Conservation (phyloP, 2,797 vertebrate species). For the Tapirus indicus region DNA sequence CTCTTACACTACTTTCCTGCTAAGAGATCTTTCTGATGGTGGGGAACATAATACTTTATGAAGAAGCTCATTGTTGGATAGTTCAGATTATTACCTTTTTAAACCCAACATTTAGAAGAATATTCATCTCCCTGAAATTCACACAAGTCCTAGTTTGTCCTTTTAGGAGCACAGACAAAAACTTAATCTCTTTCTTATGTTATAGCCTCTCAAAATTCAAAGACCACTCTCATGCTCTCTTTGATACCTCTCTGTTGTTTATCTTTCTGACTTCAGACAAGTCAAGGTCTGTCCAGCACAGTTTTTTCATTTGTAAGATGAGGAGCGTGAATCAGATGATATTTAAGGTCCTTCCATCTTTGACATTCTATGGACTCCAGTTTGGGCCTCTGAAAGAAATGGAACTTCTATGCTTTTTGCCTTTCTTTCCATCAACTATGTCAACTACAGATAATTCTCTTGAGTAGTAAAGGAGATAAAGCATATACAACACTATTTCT, state of each 20-base stretch:
- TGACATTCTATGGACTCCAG: slow-evolving; percentile 50
- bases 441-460: slow-evolving; percentile 15
- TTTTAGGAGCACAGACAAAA: not conserved
- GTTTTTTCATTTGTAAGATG: not conserved
- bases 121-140: not conserved
- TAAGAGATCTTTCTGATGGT: not conserved
- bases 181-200: not conserved
- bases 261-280: not conserved
- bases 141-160: not conserved
- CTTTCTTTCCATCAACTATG: not conserved
- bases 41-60: not conserved
- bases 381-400: not conserved
- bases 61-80: not conserved
- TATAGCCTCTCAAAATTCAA: not conserved
- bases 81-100: not conserved
- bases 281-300: not conserved
- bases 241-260: not conserved
- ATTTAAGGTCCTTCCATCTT: slow-evolving; percentile 30
- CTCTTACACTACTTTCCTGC: not conserved
- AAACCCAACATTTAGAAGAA: not conserved
- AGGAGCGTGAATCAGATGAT: not conserved
- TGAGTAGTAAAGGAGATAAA: not conserved
- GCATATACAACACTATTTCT: not conserved
- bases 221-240: not conserved
- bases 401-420: not conserved